Evolutionary conservation across 2,113 vertebrate genomes (phyloP), one percentile per base, ranked within the genome.

Genomic region (Mormyrus lacerda): DNA sequence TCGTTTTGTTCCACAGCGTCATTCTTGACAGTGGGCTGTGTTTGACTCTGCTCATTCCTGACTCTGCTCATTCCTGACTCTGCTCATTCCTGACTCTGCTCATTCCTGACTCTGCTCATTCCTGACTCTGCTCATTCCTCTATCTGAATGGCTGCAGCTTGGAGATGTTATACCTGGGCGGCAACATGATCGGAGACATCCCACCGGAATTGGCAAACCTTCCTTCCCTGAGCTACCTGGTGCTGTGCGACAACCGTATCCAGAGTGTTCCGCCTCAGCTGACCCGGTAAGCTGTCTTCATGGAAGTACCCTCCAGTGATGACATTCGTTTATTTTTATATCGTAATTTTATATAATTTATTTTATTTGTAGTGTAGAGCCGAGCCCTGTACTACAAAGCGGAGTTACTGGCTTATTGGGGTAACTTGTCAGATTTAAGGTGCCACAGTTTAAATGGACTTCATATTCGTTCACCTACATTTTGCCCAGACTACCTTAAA

Each of bases 161-260:
- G 95, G 98, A 99, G 93, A 95, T 98, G 93, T 94, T 99, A 0
- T 99, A 99, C 94, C 96, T 99, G 79, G 98, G 98, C 88, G 98
- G 98, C 90, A 99, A 99, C 94, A 96, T 97, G 93, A 99, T 99
- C 94, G 94, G 96, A 39, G 95, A 96, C 90, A 98, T 99, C 92
- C 98, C 98, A 90, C 95, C 97, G 50, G 98, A 99, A 94, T 94
- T 99, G 93, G 97, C 97, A 48, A 98, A 98, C 93, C 95, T 99
- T 89, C 97, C 97, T 79, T 96, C 94, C 93, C 96, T 99, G 89
- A 98, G 94, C 94, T 99, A 97, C 91, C 95, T 99, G 93, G 98
- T 98, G 15, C 95, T 99, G 55, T 99, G 98, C 94, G 98, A 99
- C 94, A 99, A 99, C 94, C 97, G 97, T 92, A 99, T 99, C 92